phyloP scores from a whole-genome alignment of 2,888 invertebrate genomes.

The Lepidochitona cinerea region DNA sequence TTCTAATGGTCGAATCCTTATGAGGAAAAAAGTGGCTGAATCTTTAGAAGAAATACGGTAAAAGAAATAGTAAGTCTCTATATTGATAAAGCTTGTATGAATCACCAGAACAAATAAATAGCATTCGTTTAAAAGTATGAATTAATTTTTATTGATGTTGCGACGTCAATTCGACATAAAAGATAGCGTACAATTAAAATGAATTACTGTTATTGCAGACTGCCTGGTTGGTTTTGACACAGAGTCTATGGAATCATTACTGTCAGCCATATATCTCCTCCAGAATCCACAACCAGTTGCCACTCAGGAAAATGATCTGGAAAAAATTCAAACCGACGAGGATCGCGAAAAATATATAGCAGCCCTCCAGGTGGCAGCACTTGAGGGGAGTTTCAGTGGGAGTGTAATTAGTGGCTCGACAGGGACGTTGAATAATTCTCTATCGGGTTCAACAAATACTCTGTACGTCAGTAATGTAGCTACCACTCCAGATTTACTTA shows the following conservation, averaged over 20 bases:
- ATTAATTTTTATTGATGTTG: too few relatives aligned
- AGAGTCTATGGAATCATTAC: not conserved
- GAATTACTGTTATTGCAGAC: too few relatives aligned
- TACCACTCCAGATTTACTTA: not conserved
- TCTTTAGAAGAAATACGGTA: too few relatives aligned
- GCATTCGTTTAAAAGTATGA: too few relatives aligned
- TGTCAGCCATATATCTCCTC: not conserved
- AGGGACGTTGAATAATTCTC: not conserved
- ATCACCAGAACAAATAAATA: too few relatives aligned
- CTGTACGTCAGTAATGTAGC: not conserved
- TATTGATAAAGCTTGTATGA: too few relatives aligned
- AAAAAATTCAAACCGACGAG: not conserved
- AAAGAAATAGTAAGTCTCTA: too few relatives aligned
- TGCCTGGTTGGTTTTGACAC: not conserved
- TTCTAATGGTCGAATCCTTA: too few relatives aligned
- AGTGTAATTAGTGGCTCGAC: not conserved
- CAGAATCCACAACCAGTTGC: constrained; percentile 1
- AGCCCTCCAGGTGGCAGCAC: constrained; percentile 6
- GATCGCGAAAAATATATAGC: not conserved
- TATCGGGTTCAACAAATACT: not conserved
- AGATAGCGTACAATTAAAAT: too few relatives aligned
- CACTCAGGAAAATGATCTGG: not conserved
- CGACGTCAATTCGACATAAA: too few relatives aligned
- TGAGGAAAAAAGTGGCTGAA: too few relatives aligned
- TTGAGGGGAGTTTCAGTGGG: not conserved